A percentile compares a stretch with the other conserved stretches of the same genome.
Evolutionary conservation across 2,888 invertebrate species (phyloP).

Genomic region (Oithona nana): DNA sequence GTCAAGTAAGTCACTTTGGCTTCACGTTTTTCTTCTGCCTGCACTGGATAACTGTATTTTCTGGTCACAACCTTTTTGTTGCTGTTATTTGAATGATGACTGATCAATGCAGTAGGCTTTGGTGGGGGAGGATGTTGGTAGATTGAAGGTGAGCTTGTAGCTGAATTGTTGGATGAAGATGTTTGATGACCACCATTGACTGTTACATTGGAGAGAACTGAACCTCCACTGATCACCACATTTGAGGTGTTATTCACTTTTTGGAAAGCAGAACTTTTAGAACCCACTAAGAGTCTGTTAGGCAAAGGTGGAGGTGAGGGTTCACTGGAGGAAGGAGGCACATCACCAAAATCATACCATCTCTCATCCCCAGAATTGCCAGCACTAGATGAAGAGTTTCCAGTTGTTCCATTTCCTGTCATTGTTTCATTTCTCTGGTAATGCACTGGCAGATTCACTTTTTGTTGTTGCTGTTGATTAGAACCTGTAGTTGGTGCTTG

Average conservation of each 20-base stretch:
- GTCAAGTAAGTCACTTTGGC: slow-evolving; percentile 17
- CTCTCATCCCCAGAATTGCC: slow-evolving; percentile 42
- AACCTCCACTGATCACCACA: neutral
- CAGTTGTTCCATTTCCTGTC: neutral
- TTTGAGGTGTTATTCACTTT: neutral
- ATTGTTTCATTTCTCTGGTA: neutral
- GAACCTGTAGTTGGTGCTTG: neutral
- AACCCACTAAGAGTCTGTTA: neutral
- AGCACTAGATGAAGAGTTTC: slow-evolving; percentile 32
- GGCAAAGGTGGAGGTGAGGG: neutral
- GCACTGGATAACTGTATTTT: neutral
- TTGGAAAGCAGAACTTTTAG: neutral
- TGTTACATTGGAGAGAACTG: neutral
- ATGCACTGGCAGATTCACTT: neutral
- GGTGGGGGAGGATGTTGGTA: neutral
- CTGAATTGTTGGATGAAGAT: neutral
- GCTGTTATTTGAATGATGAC: neutral
- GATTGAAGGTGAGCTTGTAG: neutral
- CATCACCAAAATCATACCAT: slow-evolving; percentile 33
- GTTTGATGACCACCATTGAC: neutral
- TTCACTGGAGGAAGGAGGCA: neutral
- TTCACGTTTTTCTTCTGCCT: slow-evolving; percentile 14
- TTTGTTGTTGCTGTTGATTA: neutral
- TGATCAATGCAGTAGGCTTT: neutral
- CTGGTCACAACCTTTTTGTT: neutral